Percentiles rank a stretch among this genome's conserved stretches.
phyloP scores from a whole-genome alignment of 1,140 invertebrate species.

The Papilio dardanus region DNA sequence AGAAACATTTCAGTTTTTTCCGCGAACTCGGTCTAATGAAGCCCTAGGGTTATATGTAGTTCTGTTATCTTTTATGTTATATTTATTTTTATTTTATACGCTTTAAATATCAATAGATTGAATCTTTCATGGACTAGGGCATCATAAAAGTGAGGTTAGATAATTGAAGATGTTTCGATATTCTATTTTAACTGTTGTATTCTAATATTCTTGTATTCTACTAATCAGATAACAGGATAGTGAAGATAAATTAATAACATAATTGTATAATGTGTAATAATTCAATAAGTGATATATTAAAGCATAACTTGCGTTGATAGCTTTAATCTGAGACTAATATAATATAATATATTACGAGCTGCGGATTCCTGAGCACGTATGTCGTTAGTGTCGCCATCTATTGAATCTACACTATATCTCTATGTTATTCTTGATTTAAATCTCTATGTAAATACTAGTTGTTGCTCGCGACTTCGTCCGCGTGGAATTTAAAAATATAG shows the following conservation, averaged over 20 bases:
- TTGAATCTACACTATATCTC: not conserved
- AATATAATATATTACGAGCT: conserved; percentile 32
- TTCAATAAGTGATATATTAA: conserved; percentile 28
- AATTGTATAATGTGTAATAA: conserved; percentile 22
- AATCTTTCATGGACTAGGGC: not conserved
- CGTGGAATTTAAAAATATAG: too few relatives aligned
- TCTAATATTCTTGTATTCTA: too few relatives aligned
- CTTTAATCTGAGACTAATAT: conserved; percentile 36
- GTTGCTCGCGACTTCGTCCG: too few relatives aligned
- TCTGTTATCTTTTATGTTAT: not conserved
- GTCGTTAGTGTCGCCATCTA: conserved; percentile 16
- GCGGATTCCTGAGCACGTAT: conserved; percentile 31
- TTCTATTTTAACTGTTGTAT: not conserved
- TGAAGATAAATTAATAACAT: conserved; percentile 22
- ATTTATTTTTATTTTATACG: conserved; percentile 10
- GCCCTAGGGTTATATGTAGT: too few relatives aligned
- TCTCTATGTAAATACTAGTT: too few relatives aligned
- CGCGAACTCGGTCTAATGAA: too few relatives aligned
- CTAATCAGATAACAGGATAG: not conserved
- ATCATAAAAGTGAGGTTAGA: too few relatives aligned
- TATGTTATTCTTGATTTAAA: not conserved
- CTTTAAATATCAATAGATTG: not conserved
- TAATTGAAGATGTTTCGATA: not conserved
- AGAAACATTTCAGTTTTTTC: too few relatives aligned
- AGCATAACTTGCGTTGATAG: conserved; percentile 33